Evolutionary conservation across 2,113 vertebrate species (phyloP), one percentile per base, ranked within the genome.

Genomic region (Ciconia boyciana): DNA sequence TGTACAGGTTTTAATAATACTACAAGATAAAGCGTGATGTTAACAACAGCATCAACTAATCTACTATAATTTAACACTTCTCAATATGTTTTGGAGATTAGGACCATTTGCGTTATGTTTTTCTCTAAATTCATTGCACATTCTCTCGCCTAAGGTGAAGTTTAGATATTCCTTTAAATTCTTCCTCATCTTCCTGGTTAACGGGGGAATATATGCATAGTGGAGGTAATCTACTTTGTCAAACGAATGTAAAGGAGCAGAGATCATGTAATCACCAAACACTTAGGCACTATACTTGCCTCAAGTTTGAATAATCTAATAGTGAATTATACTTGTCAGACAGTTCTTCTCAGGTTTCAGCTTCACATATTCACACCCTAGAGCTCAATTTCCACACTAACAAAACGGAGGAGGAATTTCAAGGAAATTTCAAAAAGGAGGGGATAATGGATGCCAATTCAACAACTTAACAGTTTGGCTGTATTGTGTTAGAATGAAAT

Each of bases 391-490:
- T 77, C 64, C 41, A 46, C 19, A 11, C 41, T 54, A 90, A 60
- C 10, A n/a, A 92, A 93, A 70, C 0, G 7, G 58, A 81, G 57
- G 64, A 86, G 31, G 19, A 71, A 71, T 92, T 88, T 75, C 68
- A 71, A 68, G 51, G 52, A 49, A 58, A 64, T 57, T 64, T 71
- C 39, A 32, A 52, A 75, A 54, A 39, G 9, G 16, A 71, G 31
- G 15, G 8, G 3, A 39, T 26, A 69, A 54, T 4, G 41, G 54
- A 17, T 74, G 46, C 18, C 51, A 83, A 18, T 75, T 62, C 48
- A 89, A 52, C 25, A 60, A 13, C 32, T 68, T 9, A 0, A 0
- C 0, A 51, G 43, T 44, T 87, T 66, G 46, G 32, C 39, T 62
- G 43, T 5, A 25, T 39, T 43, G 32, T 1, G 0, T 64, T 13